Base-by-base conservation (phyloP, 2,888 invertebrate species). In the Ephialtes manifestator region DNA sequence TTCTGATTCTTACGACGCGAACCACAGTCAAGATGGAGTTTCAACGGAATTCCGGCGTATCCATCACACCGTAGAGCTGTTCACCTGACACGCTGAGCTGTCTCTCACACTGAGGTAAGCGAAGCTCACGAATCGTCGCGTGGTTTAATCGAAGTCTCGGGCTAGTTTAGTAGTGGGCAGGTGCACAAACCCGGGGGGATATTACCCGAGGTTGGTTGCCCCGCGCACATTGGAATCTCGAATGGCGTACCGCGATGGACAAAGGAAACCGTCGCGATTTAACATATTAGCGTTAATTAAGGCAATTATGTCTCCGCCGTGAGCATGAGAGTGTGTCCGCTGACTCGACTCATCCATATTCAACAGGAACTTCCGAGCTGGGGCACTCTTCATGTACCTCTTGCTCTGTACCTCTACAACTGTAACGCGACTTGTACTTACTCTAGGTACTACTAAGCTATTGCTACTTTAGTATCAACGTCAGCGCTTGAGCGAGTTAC, bases 201-300 rank as follows among this genome's bases (percentile, higher is more conserved):
- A 72, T n/a, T 70, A 77, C 35, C 18, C 51, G 53, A 74, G 67
- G 28, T 65, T 31, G 43, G 28, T 60, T 58, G 48, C 35, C 63
- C 77, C 87, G 60, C 78, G 67, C 84, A 87, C 84, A 87, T 71
- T 83, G 84, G 87, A 86, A 84, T 87, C 86, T 82, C n/a, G n/a
- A n/a, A n/a, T 87, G 81, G 81, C 70, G 82, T 79, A 86, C 76
- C 81, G 87, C 85, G 90, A 90, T 90, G 92, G 92, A 92, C 92
- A 91, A 92, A 93, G 92, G 92, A 91, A 92, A 92, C 91, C 92
- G 92, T 92, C 93, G 92, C 92, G 93, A 93, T 94, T 93, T 94
- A 94, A 93, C 94, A 93, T 94, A 93, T 94, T 94, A 94, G 93
- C 93, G 92, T 94, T 94, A 94, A 94, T 94, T 94, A 93, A 93